Evolutionary conservation across 2,888 invertebrate genomes (phyloP).

Genomic region (Perizoma affinitatum): DNA sequence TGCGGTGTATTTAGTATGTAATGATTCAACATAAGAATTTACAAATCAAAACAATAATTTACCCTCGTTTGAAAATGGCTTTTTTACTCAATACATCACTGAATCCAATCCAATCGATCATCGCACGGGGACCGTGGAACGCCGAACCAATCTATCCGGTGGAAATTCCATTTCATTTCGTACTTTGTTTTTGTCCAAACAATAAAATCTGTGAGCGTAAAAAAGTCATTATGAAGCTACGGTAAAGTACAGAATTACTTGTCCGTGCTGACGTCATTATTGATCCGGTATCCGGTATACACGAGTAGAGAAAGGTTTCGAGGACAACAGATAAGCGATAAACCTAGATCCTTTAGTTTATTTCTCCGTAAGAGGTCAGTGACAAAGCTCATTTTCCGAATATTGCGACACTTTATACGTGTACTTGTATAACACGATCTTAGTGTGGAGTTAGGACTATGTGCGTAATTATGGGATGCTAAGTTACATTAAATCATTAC

Average conservation of each 20-base stretch:
- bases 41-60: too few relatives aligned
- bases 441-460: not conserved
- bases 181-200: slow-evolving; percentile 14
- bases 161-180: slow-evolving; percentile 21
- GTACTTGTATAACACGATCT: too few relatives aligned
- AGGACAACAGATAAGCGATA: slow-evolving; percentile 20
- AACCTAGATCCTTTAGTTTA: slow-evolving; percentile 22
- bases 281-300: slow-evolving; percentile 13
- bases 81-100: slow-evolving; percentile 4
- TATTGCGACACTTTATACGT: not conserved
- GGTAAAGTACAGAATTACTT: slow-evolving; percentile 12
- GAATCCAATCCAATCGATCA: slow-evolving; percentile 11
- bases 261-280: slow-evolving; percentile 14
- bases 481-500: too few relatives aligned
- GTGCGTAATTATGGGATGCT: not conserved
- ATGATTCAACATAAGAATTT: too few relatives aligned
- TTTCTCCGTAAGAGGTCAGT: slow-evolving; percentile 12
- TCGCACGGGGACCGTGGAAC: slow-evolving; percentile 20
- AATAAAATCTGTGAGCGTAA: slow-evolving; percentile 8
- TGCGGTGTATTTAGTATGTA: too few relatives aligned
- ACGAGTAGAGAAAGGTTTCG: slow-evolving; percentile 15
- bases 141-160: slow-evolving; percentile 13
- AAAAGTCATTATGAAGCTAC: slow-evolving; percentile 2
- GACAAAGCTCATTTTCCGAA: slow-evolving; percentile 8
- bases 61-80: not conserved